Evolutionary conservation across 2,888 invertebrate genomes (phyloP).

Genomic region (Orchesella flavescens): DNA sequence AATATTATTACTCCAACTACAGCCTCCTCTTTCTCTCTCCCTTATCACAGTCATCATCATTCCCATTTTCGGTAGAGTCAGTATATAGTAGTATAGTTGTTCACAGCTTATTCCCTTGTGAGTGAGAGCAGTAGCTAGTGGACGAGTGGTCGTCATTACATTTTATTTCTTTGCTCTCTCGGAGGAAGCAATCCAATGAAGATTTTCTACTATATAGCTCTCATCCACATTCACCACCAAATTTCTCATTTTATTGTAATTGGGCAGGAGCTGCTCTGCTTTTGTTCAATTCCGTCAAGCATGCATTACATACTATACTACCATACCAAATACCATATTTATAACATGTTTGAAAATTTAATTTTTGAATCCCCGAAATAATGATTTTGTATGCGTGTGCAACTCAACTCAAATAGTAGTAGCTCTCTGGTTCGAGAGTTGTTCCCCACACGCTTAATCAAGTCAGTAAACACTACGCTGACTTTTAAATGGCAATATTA

Average conservation of each 20-base stretch:
- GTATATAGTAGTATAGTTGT: too few relatives aligned
- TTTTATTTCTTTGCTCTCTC: constrained; percentile 25
- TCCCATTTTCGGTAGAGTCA: constrained; percentile 2
- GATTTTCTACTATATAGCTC: too few relatives aligned
- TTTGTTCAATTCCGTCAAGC: background rate
- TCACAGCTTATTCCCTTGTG: constrained; percentile 11
- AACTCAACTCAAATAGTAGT: constrained; percentile 2
- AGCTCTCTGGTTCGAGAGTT: background rate
- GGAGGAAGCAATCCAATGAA: too few relatives aligned
- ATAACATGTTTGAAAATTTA: constrained; percentile 49
- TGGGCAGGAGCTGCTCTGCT: background rate
- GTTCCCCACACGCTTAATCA: constrained; percentile 15
- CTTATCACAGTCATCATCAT: constrained; percentile 13
- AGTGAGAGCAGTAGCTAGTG: background rate
- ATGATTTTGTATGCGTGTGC: constrained; percentile 1
- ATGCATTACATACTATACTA: constrained; percentile 20
- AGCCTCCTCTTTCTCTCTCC: too few relatives aligned
- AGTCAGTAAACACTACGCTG: constrained; percentile 13
- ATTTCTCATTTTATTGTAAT: background rate
- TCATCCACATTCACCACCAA: constrained; percentile 2
- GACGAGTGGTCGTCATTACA: background rate
- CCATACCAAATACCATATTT: too few relatives aligned
- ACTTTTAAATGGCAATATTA: constrained; percentile 47
- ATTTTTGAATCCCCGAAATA: constrained; percentile 23
- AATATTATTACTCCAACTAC: constrained; percentile 3